Base-by-base conservation (phyloP, 2,888 invertebrate genomes). In the Campoletis raptor region DNA sequence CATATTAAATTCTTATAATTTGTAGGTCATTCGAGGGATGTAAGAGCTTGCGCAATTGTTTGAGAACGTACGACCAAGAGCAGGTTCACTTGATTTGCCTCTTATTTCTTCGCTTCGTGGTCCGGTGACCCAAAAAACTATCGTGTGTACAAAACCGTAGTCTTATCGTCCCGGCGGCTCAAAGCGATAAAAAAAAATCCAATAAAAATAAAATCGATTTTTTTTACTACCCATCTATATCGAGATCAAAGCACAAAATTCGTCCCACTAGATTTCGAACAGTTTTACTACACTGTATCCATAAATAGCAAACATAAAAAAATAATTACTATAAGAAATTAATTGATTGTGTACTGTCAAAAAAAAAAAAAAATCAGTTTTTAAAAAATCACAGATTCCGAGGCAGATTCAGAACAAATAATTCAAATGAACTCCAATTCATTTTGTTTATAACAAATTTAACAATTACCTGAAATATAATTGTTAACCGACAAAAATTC, bases 1-100 rank as follows among this genome's bases (percentile, higher is more conserved):
- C 0, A n/a, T 2, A 52, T n/a, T 6, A 61, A 61, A 61, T 61
- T 30, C 15, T 30, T 61, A 12, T 10, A 30, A 61, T 30, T 61
- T 61, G 12, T 30, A 30, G 30, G 61, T 30, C 30, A 30, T 12
- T 4, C 12, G 30, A 30, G 30, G 61, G 61, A 61, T 61, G 30
- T 61, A 24, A 61, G 61, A 61, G 61, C 61, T 61, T 61, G 30
- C 30, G 61, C 61, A 61, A 61, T 30, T 30, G n/a, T 30, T 61
- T 30, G 61, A 21, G 61, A 61, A 61, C 61, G 61, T 61, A 61
- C 61, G 30, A 61, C 30, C 61, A 12, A 30, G 30, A 61, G 15
- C 30, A 61, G 30, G 12, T 30, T 30, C 30, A 61, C 61, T 61
- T 61, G 1, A 30, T 15, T 24, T 61, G 12, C 61, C 61, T 61